These are phyloP conservation scores for Ploceus nigricollis DNA, from an alignment of 2,113 vertebrate genomes.

Conservation along the genomic window DNA sequence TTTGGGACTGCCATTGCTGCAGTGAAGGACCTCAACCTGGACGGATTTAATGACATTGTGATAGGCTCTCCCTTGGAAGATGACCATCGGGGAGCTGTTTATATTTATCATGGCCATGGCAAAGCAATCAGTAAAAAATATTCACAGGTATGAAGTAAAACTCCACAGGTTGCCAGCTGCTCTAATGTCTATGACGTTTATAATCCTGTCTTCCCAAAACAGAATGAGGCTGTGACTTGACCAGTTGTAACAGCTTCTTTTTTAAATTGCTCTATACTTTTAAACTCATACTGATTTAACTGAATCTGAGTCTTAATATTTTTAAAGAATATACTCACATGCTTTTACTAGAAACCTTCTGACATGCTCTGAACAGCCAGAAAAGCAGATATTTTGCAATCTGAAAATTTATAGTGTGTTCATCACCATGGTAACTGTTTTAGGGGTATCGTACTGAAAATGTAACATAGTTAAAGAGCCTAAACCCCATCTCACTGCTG, in stretches of 20 bases:
- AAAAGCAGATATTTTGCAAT: neutral
- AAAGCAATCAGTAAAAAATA: conserved; percentile 80
- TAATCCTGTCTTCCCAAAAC: neutral
- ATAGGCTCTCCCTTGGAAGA: conserved; percentile 92
- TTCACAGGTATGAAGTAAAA: conserved; percentile 81
- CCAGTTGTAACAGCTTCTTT: neutral
- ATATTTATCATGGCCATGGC: conserved; percentile 87
- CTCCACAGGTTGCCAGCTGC: neutral
- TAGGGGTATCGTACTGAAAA: neutral
- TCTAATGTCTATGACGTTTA: neutral
- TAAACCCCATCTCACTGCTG: neutral
- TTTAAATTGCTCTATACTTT: neutral
- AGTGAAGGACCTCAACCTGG: conserved; percentile 90
- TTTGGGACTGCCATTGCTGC: conserved; percentile 95
- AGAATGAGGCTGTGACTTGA: neutral
- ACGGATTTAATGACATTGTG: conserved; percentile 88
- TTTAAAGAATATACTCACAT: neutral
- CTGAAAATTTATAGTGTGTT: neutral
- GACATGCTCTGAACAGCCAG: neutral
- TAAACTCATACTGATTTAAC: neutral
- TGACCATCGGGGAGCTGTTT: conserved; percentile 90
- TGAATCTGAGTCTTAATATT: neutral
- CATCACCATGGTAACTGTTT: neutral
- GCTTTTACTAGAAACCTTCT: neutral
- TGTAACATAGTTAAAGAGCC: neutral